phyloP scores from a whole-genome alignment of 1,140 invertebrate species.

The Carcinoscorpius rotundicauda region DNA sequence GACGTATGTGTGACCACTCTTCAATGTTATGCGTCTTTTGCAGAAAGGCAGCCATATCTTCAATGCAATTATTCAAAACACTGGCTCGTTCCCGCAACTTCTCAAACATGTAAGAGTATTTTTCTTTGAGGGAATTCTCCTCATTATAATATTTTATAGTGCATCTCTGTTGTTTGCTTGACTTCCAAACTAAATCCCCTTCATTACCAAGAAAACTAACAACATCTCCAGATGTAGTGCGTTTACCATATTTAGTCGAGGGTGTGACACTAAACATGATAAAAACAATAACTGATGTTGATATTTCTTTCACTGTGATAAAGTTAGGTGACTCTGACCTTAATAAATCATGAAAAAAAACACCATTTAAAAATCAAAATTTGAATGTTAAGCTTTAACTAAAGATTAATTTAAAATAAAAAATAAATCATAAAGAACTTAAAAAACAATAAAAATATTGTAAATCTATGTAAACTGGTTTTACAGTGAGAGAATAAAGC shows the following conservation, averaged over 20 bases:
- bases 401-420: too few relatives aligned
- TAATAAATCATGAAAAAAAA: too few relatives aligned
- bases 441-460: too few relatives aligned
- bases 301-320: too few relatives aligned
- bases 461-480: too few relatives aligned
- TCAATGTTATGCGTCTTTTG: conserved; percentile 4
- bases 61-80: conserved; percentile 36
- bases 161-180: conserved; percentile 10
- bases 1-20: conserved; percentile 15
- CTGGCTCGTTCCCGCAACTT: conserved; percentile 36
- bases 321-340: too few relatives aligned
- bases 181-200: conserved; percentile 6
- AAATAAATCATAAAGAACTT: too few relatives aligned
- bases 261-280: conserved; percentile 12
- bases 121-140: conserved; percentile 1
- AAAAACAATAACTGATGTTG: not conserved
- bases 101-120: conserved; percentile 41
- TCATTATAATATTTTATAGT: conserved; percentile 4
- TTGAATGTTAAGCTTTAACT: too few relatives aligned
- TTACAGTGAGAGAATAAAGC: too few relatives aligned
- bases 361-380: too few relatives aligned
- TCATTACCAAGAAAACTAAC: conserved; percentile 6
- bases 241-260: conserved; percentile 10
- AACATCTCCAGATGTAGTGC: conserved; percentile 5
- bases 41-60: conserved; percentile 27